Evolutionary conservation across 2,888 invertebrate species (phyloP).

Genomic region (Lumbricus terrestris): DNA sequence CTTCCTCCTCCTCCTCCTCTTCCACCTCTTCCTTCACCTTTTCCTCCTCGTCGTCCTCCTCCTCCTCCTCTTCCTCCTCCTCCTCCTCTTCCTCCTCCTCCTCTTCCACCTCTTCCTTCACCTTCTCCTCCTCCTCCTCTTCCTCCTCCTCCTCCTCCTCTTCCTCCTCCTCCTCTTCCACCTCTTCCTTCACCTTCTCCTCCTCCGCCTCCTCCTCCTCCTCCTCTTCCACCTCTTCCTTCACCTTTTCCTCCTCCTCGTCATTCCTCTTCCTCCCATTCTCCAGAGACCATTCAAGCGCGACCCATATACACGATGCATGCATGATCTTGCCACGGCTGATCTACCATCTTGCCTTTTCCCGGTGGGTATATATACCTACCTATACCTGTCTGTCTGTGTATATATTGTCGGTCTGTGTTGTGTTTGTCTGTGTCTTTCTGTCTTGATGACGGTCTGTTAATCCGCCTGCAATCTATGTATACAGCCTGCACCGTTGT

Average conservation of each 20-base stretch:
- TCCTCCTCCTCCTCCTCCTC: too few species aligned
- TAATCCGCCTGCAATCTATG: neutral
- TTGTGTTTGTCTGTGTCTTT: neutral
- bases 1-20: too few species aligned
- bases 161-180: neutral
- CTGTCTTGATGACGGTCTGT: neutral
- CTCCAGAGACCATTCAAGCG: neutral
- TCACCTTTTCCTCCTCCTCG: too few species aligned
- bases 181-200: neutral
- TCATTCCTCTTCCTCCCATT: neutral
- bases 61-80: neutral
- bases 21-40: too few species aligned
- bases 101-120: neutral
- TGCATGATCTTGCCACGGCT: too few species aligned
- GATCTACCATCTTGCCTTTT: too few species aligned
- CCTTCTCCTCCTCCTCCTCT: too few species aligned
- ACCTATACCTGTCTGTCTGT: constrained; percentile 6
- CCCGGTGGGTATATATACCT: too few species aligned
- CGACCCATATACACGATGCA: too few species aligned
- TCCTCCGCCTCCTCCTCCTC: neutral
- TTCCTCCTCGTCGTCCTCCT: neutral
- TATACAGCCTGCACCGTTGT: neutral
- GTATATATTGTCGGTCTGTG: neutral
- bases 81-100: too few species aligned
- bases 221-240: too few species aligned